A percentile compares a stretch with the other conserved stretches of the same genome.
Evolutionary conservation across 2,888 invertebrate genomes (phyloP).

Genomic region (Drosophila cyrtoloma): DNA sequence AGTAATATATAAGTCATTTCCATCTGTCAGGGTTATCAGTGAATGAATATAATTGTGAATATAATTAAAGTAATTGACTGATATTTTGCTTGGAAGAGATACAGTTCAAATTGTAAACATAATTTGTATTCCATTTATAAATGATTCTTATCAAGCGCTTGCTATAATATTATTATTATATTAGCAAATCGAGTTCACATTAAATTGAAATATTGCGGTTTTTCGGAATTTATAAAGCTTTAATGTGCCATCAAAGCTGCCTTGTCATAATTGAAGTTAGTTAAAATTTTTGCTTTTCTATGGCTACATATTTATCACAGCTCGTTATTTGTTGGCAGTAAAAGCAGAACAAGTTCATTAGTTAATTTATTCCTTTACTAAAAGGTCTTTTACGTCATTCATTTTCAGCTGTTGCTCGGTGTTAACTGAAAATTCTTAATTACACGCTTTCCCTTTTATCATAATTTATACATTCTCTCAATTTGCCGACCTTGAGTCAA

Average conservation of each 20-base stretch:
- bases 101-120: not conserved
- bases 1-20: too few relatives aligned
- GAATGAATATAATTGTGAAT: not conserved
- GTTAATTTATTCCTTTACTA: not conserved
- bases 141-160: not conserved
- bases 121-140: not conserved
- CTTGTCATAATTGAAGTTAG: not conserved
- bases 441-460: not conserved
- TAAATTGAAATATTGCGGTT: not conserved
- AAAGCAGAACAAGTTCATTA: not conserved
- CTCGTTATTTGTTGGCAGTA: not conserved
- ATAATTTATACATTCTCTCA: conserved; percentile 44
- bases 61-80: not conserved
- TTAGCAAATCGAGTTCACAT: not conserved
- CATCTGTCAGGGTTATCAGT: not conserved
- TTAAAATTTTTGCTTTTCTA: not conserved
- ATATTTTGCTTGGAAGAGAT: not conserved
- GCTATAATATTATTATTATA: not conserved
- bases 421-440: not conserved
- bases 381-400: not conserved
- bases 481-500: conserved; percentile 28
- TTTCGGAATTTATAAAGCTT: not conserved
- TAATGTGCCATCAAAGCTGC: not conserved
- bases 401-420: conserved; percentile 9
- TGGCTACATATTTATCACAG: not conserved